These are phyloP conservation scores for Cheilosia soror DNA, from an alignment of 2,888 invertebrate genomes.

Conservation along the genomic window DNA sequence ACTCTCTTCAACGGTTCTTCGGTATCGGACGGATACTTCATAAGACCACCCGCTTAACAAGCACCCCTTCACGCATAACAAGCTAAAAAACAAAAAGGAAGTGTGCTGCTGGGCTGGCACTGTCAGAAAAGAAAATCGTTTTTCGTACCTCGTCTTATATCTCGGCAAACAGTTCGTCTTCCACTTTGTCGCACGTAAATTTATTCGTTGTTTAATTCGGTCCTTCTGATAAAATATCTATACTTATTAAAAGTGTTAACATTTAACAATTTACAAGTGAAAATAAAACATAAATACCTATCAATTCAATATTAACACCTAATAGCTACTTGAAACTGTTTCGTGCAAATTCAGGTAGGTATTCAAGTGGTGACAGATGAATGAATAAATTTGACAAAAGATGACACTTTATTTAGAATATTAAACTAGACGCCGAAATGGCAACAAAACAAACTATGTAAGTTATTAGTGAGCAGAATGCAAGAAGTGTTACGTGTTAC, in stretches of 20 bases:
- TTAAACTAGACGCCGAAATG: neutral
- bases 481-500: conserved; percentile 20
- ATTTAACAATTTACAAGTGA: neutral
- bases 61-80: neutral
- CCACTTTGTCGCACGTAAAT: conserved; percentile 31
- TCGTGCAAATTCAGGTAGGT: conserved; percentile 13
- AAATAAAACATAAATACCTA: conserved; percentile 6
- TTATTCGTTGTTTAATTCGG: conserved; percentile 24
- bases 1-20: too few relatives aligned
- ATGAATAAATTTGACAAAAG: neutral
- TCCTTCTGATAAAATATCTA: conserved; percentile 1
- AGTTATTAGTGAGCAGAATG: neutral
- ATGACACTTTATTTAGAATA: neutral
- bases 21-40: too few relatives aligned
- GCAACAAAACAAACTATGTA: neutral
- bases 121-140: conserved; percentile 38
- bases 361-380: conserved; percentile 8
- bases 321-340: neutral
- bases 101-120: neutral
- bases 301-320: neutral
- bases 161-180: conserved; percentile 42
- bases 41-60: neutral
- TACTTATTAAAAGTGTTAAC: conserved; percentile 8
- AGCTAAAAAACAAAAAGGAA: conserved; percentile 22
- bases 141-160: conserved; percentile 30